Base-by-base conservation (phyloP, 2,888 invertebrate species). In the Torymus texanus region DNA sequence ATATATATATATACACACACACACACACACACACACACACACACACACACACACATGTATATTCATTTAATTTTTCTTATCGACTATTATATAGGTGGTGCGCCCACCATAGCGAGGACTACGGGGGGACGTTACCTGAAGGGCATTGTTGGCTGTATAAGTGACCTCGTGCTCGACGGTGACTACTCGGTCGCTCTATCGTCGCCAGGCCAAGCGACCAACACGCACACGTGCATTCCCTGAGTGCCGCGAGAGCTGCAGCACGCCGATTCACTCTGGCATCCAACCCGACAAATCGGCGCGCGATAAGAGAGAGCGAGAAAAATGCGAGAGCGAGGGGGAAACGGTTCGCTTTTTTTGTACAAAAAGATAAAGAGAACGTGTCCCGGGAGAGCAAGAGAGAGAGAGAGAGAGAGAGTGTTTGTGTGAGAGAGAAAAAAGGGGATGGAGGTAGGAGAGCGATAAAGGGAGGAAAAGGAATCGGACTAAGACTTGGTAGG, bases 71-170 rank as follows among this genome's bases (percentile, higher is more conserved):
- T 41, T 41, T 8, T 41, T 41, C 0, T 41, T 41, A 21, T 21
- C 21, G 21, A 21, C 8, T 29, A 5, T 16, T 29, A 81, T 79
- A 10, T 77, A 97, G 97, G 97, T 88, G 97, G 97, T 13, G 93
- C 96, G 88, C 95, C 95, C 73, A 94, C 95, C 85, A 94, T 95
- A 87, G 93, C 94, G 83, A 92, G 93, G 86, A 94, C 93, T 86
- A 94, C 95, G 3, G 92, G 93, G 84, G 93, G 94, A 74, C 94
- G 94, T 89, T 97, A 95, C 90, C 92, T 92, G 73, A 93, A 92
- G 81, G 97, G 97, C 51, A 93, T 96, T 81, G 92, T 94, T 59
- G 97, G 97, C 55, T 97, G 97, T 91, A 94, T 97, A 85, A 95
- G 95, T 62, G 95, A 96, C 90, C 93, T 97, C 85, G 94, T 95